These are phyloP conservation scores for Aratinga solstitialis DNA, from an alignment of 2,797 vertebrate genomes.

Conservation along the genomic window DNA sequence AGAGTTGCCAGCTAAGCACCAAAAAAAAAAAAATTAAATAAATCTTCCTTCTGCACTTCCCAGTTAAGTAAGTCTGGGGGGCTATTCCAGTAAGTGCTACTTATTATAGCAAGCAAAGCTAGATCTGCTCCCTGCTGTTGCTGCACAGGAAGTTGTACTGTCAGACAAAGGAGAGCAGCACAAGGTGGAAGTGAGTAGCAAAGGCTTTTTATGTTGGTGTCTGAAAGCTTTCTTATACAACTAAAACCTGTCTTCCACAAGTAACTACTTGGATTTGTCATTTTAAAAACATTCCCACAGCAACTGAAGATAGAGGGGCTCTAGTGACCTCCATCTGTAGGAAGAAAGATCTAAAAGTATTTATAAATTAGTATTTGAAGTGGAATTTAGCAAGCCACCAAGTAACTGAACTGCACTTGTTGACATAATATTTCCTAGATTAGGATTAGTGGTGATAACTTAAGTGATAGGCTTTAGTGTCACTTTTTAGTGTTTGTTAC, in stretches of 20 bases:
- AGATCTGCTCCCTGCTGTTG: rapidly evolving
- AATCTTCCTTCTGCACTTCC: neutral
- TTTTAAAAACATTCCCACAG: neutral
- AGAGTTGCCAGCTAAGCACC: neutral
- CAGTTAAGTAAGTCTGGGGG: neutral
- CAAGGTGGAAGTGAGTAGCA: neutral
- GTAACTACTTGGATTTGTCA: neutral
- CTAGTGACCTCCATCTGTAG: neutral
- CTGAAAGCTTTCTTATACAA: neutral
- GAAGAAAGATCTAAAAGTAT: neutral
- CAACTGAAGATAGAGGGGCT: neutral
- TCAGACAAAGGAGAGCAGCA: neutral
- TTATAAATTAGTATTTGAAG: neutral
- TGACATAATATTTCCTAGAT: neutral
- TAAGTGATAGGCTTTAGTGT: neutral
- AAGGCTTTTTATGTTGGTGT: neutral
- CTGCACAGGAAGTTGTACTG: neutral
- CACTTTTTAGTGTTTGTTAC: neutral
- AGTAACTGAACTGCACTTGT: neutral
- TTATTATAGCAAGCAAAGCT: neutral
- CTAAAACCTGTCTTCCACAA: neutral
- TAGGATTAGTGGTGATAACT: neutral
- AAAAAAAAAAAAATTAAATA: neutral
- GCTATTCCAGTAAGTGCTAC: neutral
- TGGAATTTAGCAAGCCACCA: neutral